phyloP scores from a whole-genome alignment of 1,140 invertebrate species.

The Conus betulinus region DNA sequence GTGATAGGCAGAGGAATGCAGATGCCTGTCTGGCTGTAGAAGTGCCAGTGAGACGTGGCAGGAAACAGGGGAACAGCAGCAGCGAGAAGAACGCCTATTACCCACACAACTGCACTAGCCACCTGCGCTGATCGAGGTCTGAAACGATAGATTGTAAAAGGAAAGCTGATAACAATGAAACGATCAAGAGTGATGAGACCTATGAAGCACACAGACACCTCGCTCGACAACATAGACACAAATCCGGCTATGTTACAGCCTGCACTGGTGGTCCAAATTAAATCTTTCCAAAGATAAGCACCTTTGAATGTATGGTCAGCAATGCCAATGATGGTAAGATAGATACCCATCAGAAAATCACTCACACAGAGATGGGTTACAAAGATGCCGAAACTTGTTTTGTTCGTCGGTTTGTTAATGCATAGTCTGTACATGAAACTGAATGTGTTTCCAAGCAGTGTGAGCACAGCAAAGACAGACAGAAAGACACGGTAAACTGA shows the following conservation, averaged over 20 bases:
- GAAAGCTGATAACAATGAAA: not conserved
- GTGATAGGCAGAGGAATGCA: not conserved
- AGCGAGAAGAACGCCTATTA: not conserved
- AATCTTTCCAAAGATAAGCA: not conserved
- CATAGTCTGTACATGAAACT: not conserved
- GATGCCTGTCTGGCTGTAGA: slow-evolving; percentile 11
- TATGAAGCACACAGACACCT: not conserved
- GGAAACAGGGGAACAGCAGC: not conserved
- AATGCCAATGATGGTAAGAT: not conserved
- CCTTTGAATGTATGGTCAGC: not conserved
- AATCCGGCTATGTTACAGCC: not conserved
- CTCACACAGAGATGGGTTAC: not conserved
- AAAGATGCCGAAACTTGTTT: not conserved
- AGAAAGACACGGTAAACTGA: not conserved
- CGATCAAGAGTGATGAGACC: slow-evolving; percentile 4
- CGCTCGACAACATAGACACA: not conserved
- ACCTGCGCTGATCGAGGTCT: not conserved
- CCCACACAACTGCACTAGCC: not conserved
- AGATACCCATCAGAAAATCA: slow-evolving; percentile 8
- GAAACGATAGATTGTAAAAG: not conserved
- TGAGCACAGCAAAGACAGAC: not conserved
- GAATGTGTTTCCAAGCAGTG: not conserved
- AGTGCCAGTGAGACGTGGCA: not conserved
- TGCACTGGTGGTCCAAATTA: not conserved
- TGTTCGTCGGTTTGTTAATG: not conserved